Base-by-base conservation (phyloP, 2,113 vertebrate genomes). In the Psilopogon haemacephalus region DNA sequence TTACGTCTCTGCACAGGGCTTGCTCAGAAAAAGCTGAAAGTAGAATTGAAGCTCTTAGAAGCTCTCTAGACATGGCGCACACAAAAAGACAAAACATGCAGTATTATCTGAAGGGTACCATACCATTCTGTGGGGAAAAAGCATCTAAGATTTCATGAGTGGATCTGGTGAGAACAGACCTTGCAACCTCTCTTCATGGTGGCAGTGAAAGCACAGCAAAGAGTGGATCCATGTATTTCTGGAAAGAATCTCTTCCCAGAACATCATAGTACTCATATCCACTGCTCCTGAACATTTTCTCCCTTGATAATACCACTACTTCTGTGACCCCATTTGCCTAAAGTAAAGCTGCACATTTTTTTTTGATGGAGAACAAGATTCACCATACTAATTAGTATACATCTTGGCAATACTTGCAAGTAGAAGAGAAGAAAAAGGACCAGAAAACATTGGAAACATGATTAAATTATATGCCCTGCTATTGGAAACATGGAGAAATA, bases 11-110 rank as follows among this genome's bases (percentile, higher is more conserved):
- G 63, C 82, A 67, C 0, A 58, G 33, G 32, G 24, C 32, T 79
- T 86, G 82, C 52, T 83, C 40, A 91, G 17, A 71, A 21, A 28
- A 0, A 74, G 50, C 40, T 58, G 58, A 92, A 69, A 78, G 70
- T 8, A 69, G 65, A 94, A 89, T 54, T 89, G 75, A 77, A 65
- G 63, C 88, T 81, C 67, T 50, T 90, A 63, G 63, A 86, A 91
- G 69, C 58, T 78, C 65, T 67, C 35, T 78, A 68, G 56, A 83
- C 89, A 91, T 64, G 32, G 20, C n/a, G 67, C 28, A 88, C 4
- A 17, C 26, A 30, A 55, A 20, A 9, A 50, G 70, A 42, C 67
- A 85, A 88, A 8, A n/a, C 15, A n/a, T 8, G 4, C 76, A 76
- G 52, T 33, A 28, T 37, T 92, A n/a, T 81, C 79, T 88, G 54